Evolutionary conservation across 2,888 invertebrate species (phyloP).

Genomic region (Andrena bicolor): DNA sequence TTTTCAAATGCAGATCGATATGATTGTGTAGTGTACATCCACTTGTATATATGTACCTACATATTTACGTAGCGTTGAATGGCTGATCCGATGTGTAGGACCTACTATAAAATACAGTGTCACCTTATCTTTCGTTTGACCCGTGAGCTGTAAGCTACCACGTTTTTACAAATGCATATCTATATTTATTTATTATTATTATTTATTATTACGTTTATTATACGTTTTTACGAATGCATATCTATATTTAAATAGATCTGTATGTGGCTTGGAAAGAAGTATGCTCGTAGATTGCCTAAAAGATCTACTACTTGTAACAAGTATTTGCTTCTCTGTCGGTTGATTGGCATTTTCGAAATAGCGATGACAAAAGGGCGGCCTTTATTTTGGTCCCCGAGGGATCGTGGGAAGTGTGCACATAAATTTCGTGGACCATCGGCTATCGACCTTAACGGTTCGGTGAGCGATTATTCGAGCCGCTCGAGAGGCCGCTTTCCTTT

Average conservation of each 20-base stretch:
- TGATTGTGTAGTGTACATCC: conserved; percentile 36
- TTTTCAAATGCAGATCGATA: conserved; percentile 59
- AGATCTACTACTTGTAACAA: too few species aligned
- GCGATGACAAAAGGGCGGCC: not conserved
- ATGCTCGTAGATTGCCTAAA: too few species aligned
- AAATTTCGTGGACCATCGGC: conserved; percentile 52
- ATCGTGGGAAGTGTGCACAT: conserved; percentile 21
- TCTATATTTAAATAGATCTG: too few species aligned
- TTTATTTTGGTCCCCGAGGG: conserved; percentile 12
- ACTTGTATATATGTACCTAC: too few species aligned
- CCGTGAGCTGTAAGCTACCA: conserved; percentile 28
- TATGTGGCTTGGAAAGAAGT: too few species aligned
- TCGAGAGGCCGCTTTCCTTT: conserved; percentile 39
- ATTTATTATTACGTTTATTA: too few species aligned
- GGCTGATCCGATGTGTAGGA: conserved; percentile 48
- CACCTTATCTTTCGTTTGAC: conserved; percentile 54
- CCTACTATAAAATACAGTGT: conserved; percentile 45
- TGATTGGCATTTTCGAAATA: conserved; percentile 23
- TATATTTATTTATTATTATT: too few species aligned
- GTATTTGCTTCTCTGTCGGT: too few species aligned
- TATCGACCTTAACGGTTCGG: conserved; percentile 66
- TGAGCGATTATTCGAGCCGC: conserved; percentile 64
- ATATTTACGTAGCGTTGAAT: conserved; percentile 52
- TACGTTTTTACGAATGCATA: not conserved
- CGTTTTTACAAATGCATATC: not conserved